Evolutionary conservation across 2,113 vertebrate genomes (phyloP).

Genomic region (Colistium nudipinnis): DNA sequence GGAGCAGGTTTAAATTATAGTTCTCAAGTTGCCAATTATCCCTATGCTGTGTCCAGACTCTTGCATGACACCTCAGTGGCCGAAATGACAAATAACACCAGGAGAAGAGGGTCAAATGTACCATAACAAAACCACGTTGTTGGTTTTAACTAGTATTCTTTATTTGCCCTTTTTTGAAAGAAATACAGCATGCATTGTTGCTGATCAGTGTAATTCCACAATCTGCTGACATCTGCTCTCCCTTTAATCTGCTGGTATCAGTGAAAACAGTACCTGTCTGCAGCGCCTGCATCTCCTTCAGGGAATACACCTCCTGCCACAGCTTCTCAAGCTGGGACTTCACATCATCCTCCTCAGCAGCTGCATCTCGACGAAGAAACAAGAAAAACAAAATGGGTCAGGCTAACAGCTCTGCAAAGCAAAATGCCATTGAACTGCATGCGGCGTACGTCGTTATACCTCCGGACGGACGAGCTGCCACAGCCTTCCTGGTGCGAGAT

Average conservation of each 20-base stretch:
- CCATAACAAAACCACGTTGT: neutral
- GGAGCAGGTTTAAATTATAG: neutral
- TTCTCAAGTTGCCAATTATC: neutral
- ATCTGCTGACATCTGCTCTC: neutral
- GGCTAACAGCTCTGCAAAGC: neutral
- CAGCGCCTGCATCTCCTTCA: conserved; percentile 96
- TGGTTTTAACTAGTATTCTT: neutral
- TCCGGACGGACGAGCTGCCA: conserved; percentile 64
- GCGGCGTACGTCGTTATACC: conserved; percentile 55
- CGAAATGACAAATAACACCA: neutral
- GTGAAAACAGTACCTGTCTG: conserved; percentile 87
- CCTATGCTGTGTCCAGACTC: neutral
- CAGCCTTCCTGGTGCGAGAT: conserved; percentile 74
- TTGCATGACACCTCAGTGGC: neutral
- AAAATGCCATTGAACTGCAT: neutral
- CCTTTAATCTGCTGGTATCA: conserved; percentile 1
- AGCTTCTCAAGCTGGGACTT: conserved; percentile 90
- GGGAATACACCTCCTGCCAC: conserved; percentile 95
- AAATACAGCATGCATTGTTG: neutral
- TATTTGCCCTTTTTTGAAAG: neutral
- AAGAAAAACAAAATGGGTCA: conserved; percentile 28
- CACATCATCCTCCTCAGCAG: conserved; percentile 87
- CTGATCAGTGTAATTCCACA: neutral
- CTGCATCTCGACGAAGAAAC: conserved; percentile 54
- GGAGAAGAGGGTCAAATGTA: neutral